Evolutionary conservation across 2,113 vertebrate genomes (phyloP).

Genomic region (Zingel zingel): DNA sequence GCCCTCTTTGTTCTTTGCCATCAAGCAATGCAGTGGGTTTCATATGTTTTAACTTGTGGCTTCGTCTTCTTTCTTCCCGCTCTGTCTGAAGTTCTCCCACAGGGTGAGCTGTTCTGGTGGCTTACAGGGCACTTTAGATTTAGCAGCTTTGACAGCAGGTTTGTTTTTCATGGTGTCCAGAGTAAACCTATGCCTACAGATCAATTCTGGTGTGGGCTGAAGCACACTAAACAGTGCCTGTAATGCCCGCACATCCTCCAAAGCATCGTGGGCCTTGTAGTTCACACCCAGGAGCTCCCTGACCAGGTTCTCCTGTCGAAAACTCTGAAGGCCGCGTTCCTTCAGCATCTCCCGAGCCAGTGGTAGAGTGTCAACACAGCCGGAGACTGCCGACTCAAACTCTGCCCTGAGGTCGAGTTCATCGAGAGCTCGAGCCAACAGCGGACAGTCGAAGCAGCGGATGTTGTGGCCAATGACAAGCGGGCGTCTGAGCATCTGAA

Average conservation of each 20-base stretch:
- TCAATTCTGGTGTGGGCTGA: constrained; percentile 48
- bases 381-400: constrained; percentile 65
- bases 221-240: constrained; percentile 73
- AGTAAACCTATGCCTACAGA: constrained; percentile 66
- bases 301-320: constrained; percentile 78
- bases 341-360: constrained; percentile 76
- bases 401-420: constrained; percentile 63
- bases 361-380: constrained; percentile 79
- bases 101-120: constrained; percentile 42
- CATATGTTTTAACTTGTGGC: neutral
- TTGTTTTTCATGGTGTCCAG: constrained; percentile 47
- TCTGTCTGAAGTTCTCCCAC: constrained; percentile 45
- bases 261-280: constrained; percentile 81
- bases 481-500: constrained; percentile 68
- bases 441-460: constrained; percentile 75
- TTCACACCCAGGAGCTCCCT: constrained; percentile 71
- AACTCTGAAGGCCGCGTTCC: constrained; percentile 63
- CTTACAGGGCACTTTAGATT: neutral
- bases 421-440: constrained; percentile 71
- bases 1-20: neutral
- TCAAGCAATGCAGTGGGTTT: neutral
- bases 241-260: constrained; percentile 77
- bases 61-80: neutral
- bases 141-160: constrained; percentile 10
- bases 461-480: constrained; percentile 82